These are phyloP conservation scores for Crambe crambe DNA, from an alignment of 37 sponge, comb jelly and placozoan genomes.

Conservation along the genomic window DNA sequence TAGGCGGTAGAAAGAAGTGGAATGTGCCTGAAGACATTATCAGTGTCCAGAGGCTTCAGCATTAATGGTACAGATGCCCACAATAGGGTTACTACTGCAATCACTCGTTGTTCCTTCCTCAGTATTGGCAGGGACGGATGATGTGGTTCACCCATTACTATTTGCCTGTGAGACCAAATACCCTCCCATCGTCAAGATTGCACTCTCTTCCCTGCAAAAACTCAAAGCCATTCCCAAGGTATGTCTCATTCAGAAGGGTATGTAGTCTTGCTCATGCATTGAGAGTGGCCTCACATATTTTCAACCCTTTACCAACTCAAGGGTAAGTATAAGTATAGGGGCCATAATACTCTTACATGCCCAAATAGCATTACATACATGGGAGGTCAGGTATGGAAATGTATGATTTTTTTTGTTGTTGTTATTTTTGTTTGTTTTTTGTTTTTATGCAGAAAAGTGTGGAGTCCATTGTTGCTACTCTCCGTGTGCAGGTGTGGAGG, in stretches of 20 bases:
- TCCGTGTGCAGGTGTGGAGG: slow-evolving; percentile 67
- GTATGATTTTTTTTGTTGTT: not conserved
- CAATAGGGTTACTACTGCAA: too few relatives aligned
- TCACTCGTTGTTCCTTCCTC: not conserved
- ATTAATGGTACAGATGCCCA: slow-evolving; percentile 55
- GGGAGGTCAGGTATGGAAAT: too few relatives aligned
- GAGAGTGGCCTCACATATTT: not conserved
- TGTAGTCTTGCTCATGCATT: too few relatives aligned
- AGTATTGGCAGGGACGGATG: slow-evolving; percentile 73
- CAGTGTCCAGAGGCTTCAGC: slow-evolving; percentile 36
- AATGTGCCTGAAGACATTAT: slow-evolving; percentile 56
- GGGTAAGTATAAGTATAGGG: too few relatives aligned
- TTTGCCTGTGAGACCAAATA: slow-evolving; percentile 83
- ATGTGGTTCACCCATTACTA: slow-evolving; percentile 80
- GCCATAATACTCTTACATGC: too few relatives aligned
- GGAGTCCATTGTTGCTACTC: slow-evolving; percentile 51
- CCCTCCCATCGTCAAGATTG: slow-evolving; percentile 62
- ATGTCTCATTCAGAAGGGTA: too few relatives aligned
- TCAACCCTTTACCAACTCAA: too few relatives aligned
- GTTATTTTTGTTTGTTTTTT: too few relatives aligned
- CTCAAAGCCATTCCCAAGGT: slow-evolving; percentile 81
- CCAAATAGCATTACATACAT: too few relatives aligned
- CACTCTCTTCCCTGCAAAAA: slow-evolving; percentile 69
- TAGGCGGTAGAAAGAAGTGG: too few relatives aligned
- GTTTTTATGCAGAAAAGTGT: slow-evolving; percentile 49